Evolutionary conservation across 2,797 vertebrate genomes (phyloP).

Genomic region (Cynodonichthys magdalenae): DNA sequence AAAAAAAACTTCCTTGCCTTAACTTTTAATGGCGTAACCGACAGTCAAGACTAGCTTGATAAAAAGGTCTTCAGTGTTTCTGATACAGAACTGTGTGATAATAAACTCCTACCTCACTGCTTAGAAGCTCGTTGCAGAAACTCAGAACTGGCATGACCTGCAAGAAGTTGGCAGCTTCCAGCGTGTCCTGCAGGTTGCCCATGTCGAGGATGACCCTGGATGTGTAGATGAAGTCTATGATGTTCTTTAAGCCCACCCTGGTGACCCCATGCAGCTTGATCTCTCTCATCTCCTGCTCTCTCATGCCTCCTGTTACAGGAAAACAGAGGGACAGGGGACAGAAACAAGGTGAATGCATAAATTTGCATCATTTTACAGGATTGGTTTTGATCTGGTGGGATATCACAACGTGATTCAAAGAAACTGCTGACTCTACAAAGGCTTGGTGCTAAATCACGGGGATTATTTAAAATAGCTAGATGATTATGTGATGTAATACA

Average conservation of each 20-base stretch:
- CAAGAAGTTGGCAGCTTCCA: constrained; percentile 86
- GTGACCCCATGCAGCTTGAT: constrained; percentile 86
- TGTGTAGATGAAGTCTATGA: constrained; percentile 86
- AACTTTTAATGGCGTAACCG: not conserved
- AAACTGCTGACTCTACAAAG: not conserved
- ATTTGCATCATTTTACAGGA: constrained; percentile 15
- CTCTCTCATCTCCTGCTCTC: constrained; percentile 82
- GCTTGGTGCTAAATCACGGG: not conserved
- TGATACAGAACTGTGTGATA: not conserved
- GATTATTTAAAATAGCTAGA: not conserved
- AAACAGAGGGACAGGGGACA: constrained; percentile 2
- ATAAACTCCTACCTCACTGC: constrained; percentile 77
- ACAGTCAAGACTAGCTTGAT: not conserved
- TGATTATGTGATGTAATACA: not conserved
- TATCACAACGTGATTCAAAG: constrained; percentile 20
- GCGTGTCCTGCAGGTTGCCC: constrained; percentile 81
- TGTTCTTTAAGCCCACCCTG: constrained; percentile 80
- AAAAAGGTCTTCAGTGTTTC: not conserved
- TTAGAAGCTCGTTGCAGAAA: constrained; percentile 86
- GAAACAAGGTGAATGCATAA: constrained; percentile 34
- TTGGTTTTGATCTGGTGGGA: not conserved
- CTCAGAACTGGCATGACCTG: constrained; percentile 84
- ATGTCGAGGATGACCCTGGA: constrained; percentile 79
- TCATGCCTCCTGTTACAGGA: constrained; percentile 80
- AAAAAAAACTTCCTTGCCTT: not conserved